Evolutionary conservation across 1,140 invertebrate species (phyloP), one percentile per base, ranked within the genome.

Genomic region (Calosoma granatense): DNA sequence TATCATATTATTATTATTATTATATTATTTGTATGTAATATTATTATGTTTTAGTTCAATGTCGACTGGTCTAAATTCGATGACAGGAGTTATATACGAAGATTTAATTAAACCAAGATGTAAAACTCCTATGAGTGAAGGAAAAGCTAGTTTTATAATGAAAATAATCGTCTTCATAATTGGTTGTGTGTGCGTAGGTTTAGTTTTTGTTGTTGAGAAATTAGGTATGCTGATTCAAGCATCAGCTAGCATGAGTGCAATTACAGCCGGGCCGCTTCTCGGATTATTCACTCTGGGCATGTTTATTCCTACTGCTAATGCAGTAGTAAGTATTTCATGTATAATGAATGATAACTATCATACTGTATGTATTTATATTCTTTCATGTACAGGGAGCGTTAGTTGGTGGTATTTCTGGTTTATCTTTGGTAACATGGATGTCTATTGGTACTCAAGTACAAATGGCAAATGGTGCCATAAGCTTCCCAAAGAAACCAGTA

Each of bases 361-460:
- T 21, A 2, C 43, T 55, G 20, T 47, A 0, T 1, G 19, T 3
- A 52, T 20, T n/a, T 23, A 39, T 57, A 2, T 11, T 17, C 47
- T 19, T 53, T 20, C 61, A 22, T 9, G 23, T 60, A 22, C 55
- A 93, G 88, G 90, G 91, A 21, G 90, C 89, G 0, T 72, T 88
- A 59, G 75, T 74, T n/a, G 91, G 90, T 3, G 82, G 86, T 0
- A 36, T 90, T 0, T 67, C 75, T 6, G 83, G 87, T 47, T 75
- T 92, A 0, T 65, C 78, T 2, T 74, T 92, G 2, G 82, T 90
- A 20, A 82, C 86, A 1, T 93, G 88, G 88, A 86, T 94, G 22
- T 91, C 88, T 0, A 75, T 93, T n/a, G 89, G 90, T 2, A 85
- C 87, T 0, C 88, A 92, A 67, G 75, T 86, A 1, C 80, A 85